Percentiles rank a stretch among this genome's conserved stretches.
phyloP scores from a whole-genome alignment of 2,797 vertebrate genomes.

The Carapus acus region DNA sequence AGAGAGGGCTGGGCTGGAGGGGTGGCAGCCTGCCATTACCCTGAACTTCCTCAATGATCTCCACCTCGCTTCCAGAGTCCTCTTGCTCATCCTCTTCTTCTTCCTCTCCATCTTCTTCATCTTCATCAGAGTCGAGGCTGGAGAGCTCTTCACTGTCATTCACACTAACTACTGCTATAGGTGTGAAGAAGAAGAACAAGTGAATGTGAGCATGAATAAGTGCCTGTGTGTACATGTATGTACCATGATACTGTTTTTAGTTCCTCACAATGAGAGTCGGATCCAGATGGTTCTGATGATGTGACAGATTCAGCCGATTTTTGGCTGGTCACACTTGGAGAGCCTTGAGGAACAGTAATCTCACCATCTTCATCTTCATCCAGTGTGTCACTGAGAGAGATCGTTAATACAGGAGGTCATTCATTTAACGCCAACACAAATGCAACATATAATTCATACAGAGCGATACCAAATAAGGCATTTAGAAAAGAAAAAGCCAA shows the following conservation, averaged over 20 bases:
- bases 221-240: neutral
- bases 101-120: constrained; percentile 43
- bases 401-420: too few species aligned
- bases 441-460: too few species aligned
- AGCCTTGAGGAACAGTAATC: constrained; percentile 21
- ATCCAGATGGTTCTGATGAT: constrained; percentile 63
- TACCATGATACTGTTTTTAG: neutral
- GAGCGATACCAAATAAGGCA: too few species aligned
- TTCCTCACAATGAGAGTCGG: constrained; percentile 72
- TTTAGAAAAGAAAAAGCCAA: too few species aligned
- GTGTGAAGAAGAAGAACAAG: constrained; percentile 30
- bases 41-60: constrained; percentile 73
- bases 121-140: constrained; percentile 65
- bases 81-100: constrained; percentile 57
- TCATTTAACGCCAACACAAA: too few species aligned
- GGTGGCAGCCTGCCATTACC: constrained; percentile 64
- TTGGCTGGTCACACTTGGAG: constrained; percentile 43
- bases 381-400: constrained; percentile 54
- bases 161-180: constrained; percentile 74
- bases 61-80: constrained; percentile 73
- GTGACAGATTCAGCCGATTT: constrained; percentile 58
- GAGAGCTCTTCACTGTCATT: constrained; percentile 74
- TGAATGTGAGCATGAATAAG: neutral
- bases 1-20: constrained; percentile 46
- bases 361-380: constrained; percentile 43